Evolutionary conservation across 2,888 invertebrate species (phyloP).

Genomic region (Yponomeuta malinellus): DNA sequence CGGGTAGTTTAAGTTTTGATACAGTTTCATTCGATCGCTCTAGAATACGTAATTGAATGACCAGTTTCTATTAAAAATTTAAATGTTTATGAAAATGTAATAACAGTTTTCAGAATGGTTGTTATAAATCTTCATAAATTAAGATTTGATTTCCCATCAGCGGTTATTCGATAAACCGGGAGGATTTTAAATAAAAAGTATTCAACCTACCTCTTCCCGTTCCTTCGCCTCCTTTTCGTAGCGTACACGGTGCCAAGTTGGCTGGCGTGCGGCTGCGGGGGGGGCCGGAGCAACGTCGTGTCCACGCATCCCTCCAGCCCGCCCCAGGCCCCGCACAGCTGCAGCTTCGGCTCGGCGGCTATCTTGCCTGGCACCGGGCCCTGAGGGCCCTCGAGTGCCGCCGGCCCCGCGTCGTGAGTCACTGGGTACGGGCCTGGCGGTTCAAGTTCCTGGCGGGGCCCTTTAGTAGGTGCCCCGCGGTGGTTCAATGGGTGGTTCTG

Average conservation of each 20-base stretch:
- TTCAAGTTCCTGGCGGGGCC: not conserved
- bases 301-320: conserved; percentile 84
- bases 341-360: conserved; percentile 67
- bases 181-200: conserved; percentile 34
- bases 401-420: not conserved
- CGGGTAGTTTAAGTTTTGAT: too few relatives aligned
- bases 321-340: conserved; percentile 64
- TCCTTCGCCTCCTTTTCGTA: conserved; percentile 94
- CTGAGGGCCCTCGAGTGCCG: not conserved
- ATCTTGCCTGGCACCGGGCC: conserved; percentile 44
- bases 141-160: too few relatives aligned
- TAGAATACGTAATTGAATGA: too few relatives aligned
- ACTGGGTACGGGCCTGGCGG: conserved; percentile 8
- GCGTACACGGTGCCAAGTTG: conserved; percentile 98
- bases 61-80: too few relatives aligned
- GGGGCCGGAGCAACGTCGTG: conserved; percentile 84
- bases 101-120: too few relatives aligned
- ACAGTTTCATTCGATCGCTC: too few relatives aligned
- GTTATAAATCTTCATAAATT: too few relatives aligned
- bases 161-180: too few relatives aligned
- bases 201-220: conserved; percentile 96
- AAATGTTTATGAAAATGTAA: too few relatives aligned
- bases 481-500: too few relatives aligned
- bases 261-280: conserved; percentile 84
- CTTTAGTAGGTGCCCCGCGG: too few relatives aligned